A percentile compares a stretch with the other conserved stretches of the same genome.
These are phyloP conservation scores for Carassius gibelio DNA, from an alignment of 2,113 vertebrate genomes.

Conservation along the genomic window DNA sequence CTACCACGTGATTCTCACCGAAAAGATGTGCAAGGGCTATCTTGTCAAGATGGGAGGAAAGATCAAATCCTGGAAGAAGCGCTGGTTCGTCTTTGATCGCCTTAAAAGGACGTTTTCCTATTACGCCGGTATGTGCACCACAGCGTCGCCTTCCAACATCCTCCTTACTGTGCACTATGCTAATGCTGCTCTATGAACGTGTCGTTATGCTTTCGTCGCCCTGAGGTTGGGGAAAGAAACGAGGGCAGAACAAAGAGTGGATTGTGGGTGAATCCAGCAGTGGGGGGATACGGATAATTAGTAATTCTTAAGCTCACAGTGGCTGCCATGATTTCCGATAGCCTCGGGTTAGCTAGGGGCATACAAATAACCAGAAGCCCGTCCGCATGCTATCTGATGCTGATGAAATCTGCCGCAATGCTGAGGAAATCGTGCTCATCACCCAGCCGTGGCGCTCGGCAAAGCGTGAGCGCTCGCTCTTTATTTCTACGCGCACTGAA, in stretches of 20 bases:
- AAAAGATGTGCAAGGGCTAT: slow-evolving; percentile 97
- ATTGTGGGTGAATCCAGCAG: slow-evolving; percentile 40
- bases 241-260: slow-evolving; percentile 49
- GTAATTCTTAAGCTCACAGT: slow-evolving; percentile 53
- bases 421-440: slow-evolving; percentile 61
- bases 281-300: slow-evolving; percentile 59
- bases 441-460: slow-evolving; percentile 44
- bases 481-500: slow-evolving; percentile 36
- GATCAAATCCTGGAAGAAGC: slow-evolving; percentile 98
- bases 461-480: slow-evolving; percentile 40
- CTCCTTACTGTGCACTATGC: slow-evolving; percentile 58
- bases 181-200: slow-evolving; percentile 46
- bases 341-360: slow-evolving; percentile 73
- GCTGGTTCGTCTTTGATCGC: slow-evolving; percentile 98
- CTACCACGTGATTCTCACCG: slow-evolving; percentile 86
- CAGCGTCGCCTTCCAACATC: slow-evolving; percentile 46
- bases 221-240: slow-evolving; percentile 42
- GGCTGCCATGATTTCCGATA: slow-evolving; percentile 59
- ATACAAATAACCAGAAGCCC: slow-evolving; percentile 68
- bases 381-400: slow-evolving; percentile 74
- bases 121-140: slow-evolving; percentile 80
- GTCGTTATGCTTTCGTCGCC: slow-evolving; percentile 12
- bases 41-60: slow-evolving; percentile 98
- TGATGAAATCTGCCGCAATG: slow-evolving; percentile 81
- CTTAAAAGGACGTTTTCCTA: slow-evolving; percentile 95